phyloP scores from a whole-genome alignment of 2,113 vertebrate species.

The human (Homo sapiens) region GRCh38 chr16:55244501-55245000 shows the following conservation, averaged over 20 bases:
- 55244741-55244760: not conserved
- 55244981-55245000: too few species aligned
- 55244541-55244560: too few species aligned
- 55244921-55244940: too few species aligned
- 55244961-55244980: too few species aligned
- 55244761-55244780: not conserved
- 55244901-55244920: too few species aligned
- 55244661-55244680: not conserved
- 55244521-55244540: not conserved
- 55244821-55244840: too few species aligned
- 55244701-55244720: not conserved
- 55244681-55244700: not conserved
- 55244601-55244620: not conserved
- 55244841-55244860: too few species aligned
- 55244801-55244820: too few species aligned
- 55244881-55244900: too few species aligned
- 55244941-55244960: too few species aligned
- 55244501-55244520: fast-evolving
- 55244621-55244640: fast-evolving
- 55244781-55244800: too few species aligned
- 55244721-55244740: not conserved
- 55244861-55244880: too few species aligned
- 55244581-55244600: not conserved
- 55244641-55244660: not conserved
- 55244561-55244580: not conserved